Base-by-base conservation (phyloP, 2,113 vertebrate genomes). In the Plecotus auritus region DNA sequence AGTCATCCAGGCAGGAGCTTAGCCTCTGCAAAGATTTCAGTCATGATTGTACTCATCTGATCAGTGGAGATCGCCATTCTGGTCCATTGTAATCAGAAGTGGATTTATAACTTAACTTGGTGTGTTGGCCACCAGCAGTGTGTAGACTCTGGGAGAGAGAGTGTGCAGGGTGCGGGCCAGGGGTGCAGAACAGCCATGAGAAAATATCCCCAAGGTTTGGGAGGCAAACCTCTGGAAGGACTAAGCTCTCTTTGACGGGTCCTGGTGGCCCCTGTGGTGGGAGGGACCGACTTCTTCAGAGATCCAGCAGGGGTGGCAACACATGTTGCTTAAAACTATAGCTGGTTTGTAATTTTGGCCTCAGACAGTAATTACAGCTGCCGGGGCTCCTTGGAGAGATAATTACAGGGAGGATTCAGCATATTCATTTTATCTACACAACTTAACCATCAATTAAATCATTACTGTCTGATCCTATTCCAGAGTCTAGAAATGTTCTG, bases 361-460 rank as follows among this genome's bases (percentile, higher is more conserved):
- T 98, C 96, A 97, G 94, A 96, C 78, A 72, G 97, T 97, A 98
- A 98, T 98, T 98, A 98, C 90, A 97, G 97, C 97, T 98, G 95
- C 90, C 89, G 88, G 91, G 45, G 4, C 91, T 97, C 97, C 96
- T 96, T 94, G 81, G 98, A 98, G 98, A 98, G 95, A 96, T 97
- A 97, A 98, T 98, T 98, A 98, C 56, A 4, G 92, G 93, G 97
- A 97, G 97, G 81, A 97, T 97, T 97, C 96, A 96, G 96, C 93
- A 95, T 95, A 87, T 96, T 95, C 90, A 87, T 98, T 98, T 98
- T 98, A 97, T 97, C 95, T n/a, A 67, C 93, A 96, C 89, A 92
- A 92, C 89, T 98, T 94, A 98, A 98, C 96, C 95, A 94, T 97
- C 97, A 98, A 97, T 98, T 98, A 98, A 98, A 98, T 98, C 97